These are phyloP conservation scores for Eretmocerus hayati DNA, from an alignment of 2,888 invertebrate genomes.

Conservation along the genomic window DNA sequence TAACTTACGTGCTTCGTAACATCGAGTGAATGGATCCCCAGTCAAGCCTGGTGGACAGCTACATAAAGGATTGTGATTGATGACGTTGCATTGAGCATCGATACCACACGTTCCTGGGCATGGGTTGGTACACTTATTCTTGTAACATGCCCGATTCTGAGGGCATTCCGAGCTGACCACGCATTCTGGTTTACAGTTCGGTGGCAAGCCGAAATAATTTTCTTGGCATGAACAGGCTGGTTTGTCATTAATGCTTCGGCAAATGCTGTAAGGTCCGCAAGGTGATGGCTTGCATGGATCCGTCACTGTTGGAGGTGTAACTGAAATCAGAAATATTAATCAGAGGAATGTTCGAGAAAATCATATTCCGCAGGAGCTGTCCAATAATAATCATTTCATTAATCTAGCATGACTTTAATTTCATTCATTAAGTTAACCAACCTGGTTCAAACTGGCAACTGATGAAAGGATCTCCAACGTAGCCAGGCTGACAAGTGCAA, in stretches of 20 bases:
- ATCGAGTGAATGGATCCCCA: conserved; percentile 75
- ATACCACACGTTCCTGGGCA: conserved; percentile 76
- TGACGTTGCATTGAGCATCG: conserved; percentile 70
- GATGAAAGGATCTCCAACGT: conserved; percentile 67
- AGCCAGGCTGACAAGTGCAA: conserved; percentile 69
- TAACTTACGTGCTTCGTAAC: conserved; percentile 50
- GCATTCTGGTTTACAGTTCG: conserved; percentile 78
- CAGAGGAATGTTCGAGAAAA: too few relatives aligned
- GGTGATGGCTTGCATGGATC: conserved; percentile 71
- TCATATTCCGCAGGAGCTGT: too few relatives aligned
- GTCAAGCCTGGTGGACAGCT: conserved; percentile 66
- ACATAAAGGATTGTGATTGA: conserved; percentile 77
- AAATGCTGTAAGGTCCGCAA: conserved; percentile 76
- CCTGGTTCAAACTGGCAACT: conserved; percentile 43
- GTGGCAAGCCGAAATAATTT: conserved; percentile 68
- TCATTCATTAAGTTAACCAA: too few relatives aligned
- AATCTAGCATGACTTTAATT: too few relatives aligned
- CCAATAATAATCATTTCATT: too few relatives aligned
- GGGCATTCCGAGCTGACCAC: conserved; percentile 75
- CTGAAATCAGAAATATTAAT: too few relatives aligned
- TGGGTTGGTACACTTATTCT: conserved; percentile 75
- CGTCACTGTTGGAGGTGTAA: not conserved
- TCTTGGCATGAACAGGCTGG: conserved; percentile 74
- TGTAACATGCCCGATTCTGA: conserved; percentile 71
- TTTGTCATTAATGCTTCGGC: conserved; percentile 61